Conservation (phyloP, 2,888 invertebrate species). For the Chrysotoxum bicinctum region DNA sequence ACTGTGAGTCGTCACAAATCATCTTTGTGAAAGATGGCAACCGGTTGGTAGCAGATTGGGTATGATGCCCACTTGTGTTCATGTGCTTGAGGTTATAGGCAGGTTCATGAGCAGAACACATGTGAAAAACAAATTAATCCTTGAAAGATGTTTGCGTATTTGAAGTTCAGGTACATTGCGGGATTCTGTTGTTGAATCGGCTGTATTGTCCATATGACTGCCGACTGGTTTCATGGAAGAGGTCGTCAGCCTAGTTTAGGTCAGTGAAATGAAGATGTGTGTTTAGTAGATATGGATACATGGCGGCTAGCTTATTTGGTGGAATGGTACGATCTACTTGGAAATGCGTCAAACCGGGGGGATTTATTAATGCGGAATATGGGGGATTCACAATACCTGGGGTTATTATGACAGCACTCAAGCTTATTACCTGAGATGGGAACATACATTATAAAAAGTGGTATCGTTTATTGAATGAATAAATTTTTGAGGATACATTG, state of each 20-base stretch:
- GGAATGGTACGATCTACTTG: too few relatives aligned
- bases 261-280: background rate
- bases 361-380: too few relatives aligned
- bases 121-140: conserved; percentile 6
- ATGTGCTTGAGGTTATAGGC: background rate
- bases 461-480: too few relatives aligned
- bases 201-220: background rate
- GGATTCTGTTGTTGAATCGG: background rate
- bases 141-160: conserved; percentile 4
- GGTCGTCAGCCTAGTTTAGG: background rate
- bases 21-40: background rate
- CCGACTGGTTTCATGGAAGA: background rate
- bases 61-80: background rate
- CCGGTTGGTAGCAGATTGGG: background rate
- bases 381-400: too few relatives aligned
- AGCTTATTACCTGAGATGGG: too few relatives aligned
- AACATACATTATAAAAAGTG: too few relatives aligned
- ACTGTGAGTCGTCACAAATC: background rate
- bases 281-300: too few relatives aligned
- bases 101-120: background rate
- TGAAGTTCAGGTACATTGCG: conserved; percentile 24
- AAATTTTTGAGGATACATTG: too few relatives aligned
- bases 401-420: too few relatives aligned
- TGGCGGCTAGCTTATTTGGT: too few relatives aligned
- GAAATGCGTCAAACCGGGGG: too few relatives aligned